Evolutionary conservation across 2,888 invertebrate genomes (phyloP).

Genomic region (Escarpia spicata): DNA sequence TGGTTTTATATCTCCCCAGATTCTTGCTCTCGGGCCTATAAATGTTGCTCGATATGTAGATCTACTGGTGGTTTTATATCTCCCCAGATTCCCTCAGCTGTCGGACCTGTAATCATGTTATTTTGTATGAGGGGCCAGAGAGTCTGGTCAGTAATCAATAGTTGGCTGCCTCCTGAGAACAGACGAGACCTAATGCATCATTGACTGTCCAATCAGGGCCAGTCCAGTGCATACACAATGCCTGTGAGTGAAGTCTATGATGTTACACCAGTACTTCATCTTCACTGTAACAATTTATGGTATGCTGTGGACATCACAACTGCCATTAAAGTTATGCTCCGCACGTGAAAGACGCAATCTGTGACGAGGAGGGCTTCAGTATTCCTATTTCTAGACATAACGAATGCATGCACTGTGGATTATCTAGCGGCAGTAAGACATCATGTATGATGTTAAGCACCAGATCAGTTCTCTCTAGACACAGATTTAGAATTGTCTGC

Average conservation of each 20-base stretch:
- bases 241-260: background rate
- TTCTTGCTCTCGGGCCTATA: too few relatives aligned
- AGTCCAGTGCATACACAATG: background rate
- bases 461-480: background rate
- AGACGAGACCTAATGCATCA: background rate
- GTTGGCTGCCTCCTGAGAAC: background rate
- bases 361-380: background rate
- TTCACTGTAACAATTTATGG: background rate
- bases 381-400: background rate
- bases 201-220: background rate
- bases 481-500: background rate
- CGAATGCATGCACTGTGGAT: background rate
- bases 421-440: background rate
- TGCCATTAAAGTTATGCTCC: background rate
- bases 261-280: background rate
- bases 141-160: constrained; percentile 16
- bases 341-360: background rate
- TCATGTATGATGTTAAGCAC: background rate
- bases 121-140: background rate
- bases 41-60: background rate
- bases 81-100: background rate
- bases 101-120: background rate
- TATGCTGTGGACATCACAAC: background rate
- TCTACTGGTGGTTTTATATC: background rate
- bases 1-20: too few relatives aligned